These are phyloP conservation scores for Nyctibius bracteatus DNA, from an alignment of 2,113 vertebrate species.

Conservation along the genomic window DNA sequence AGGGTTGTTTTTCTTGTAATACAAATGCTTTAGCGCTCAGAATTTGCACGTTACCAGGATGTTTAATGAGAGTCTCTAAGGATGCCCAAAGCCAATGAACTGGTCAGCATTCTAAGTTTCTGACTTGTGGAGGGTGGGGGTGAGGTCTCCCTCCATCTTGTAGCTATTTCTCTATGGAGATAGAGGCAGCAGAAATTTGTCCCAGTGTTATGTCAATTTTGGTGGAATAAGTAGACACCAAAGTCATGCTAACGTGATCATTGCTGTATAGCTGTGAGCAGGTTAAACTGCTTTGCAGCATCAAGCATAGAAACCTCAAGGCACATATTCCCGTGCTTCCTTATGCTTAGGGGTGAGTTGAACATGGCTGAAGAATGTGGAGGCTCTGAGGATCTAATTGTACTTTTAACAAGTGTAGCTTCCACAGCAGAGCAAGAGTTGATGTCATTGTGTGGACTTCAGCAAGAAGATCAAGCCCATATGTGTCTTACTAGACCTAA, in stretches of 20 bases:
- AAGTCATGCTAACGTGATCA: background rate
- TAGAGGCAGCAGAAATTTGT: background rate
- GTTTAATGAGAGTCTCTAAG: background rate
- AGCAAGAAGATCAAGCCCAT: background rate
- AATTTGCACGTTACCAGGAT: background rate
- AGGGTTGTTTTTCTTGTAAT: background rate
- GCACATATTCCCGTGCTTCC: background rate
- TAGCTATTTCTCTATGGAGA: background rate
- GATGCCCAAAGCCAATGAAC: background rate
- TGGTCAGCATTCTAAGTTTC: background rate
- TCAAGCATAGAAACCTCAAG: background rate
- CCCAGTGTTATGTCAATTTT: background rate
- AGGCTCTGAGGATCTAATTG: background rate
- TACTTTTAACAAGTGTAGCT: background rate
- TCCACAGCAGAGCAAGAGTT: background rate
- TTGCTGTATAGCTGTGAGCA: fast-evolving
- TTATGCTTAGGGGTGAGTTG: background rate
- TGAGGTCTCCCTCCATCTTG: background rate
- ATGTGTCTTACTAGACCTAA: background rate
- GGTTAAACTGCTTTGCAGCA: background rate
- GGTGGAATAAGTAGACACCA: background rate
- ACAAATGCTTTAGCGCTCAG: background rate
- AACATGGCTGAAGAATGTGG: background rate
- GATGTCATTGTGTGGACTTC: background rate
- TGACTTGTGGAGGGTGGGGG: background rate